phyloP scores from a whole-genome alignment of 2,888 invertebrate genomes.

The Conchocele bisecta region DNA sequence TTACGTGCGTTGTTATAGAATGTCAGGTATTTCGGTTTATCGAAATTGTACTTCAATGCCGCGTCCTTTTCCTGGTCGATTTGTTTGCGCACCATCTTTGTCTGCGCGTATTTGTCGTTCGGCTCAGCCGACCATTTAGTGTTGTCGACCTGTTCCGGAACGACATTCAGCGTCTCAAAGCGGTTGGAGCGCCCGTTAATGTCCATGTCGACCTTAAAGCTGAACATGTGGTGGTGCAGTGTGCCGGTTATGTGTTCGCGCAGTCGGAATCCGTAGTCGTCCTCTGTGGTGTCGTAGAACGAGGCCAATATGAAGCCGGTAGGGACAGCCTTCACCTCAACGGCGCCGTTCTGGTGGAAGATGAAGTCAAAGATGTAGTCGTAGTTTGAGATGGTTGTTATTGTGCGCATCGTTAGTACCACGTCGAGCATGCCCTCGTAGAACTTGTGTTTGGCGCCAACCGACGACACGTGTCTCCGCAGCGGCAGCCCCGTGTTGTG shows the following conservation, averaged over 20 bases:
- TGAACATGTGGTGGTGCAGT: conserved; percentile 75
- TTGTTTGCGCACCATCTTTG: conserved; percentile 48
- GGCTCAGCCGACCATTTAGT: conserved; percentile 36
- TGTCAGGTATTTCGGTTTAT: conserved; percentile 72
- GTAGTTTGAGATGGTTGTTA: conserved; percentile 71
- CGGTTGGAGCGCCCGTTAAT: conserved; percentile 73
- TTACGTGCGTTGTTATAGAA: conserved; percentile 66
- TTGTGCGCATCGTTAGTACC: conserved; percentile 67
- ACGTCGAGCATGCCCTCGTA: conserved; percentile 72
- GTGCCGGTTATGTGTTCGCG: conserved; percentile 66
- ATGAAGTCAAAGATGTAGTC: conserved; percentile 77
- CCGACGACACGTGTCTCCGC: conserved; percentile 63
- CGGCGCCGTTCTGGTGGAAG: conserved; percentile 75
- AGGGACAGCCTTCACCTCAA: conserved; percentile 66
- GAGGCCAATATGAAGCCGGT: conserved; percentile 75
- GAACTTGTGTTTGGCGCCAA: conserved; percentile 29
- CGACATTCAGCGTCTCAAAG: conserved; percentile 74
- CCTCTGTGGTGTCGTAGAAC: conserved; percentile 45
- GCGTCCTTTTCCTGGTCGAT: conserved; percentile 69
- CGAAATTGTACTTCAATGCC: conserved; percentile 71
- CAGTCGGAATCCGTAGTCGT: conserved; percentile 66
- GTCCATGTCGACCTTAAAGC: conserved; percentile 73
- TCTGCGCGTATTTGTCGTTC: conserved; percentile 55
- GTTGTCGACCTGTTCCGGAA: conserved; percentile 52
- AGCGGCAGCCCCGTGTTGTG: conserved; percentile 72